Evolutionary conservation across 2,797 vertebrate species (phyloP), one percentile per base, ranked within the genome.

Genomic region (Cottoperca gobio): DNA sequence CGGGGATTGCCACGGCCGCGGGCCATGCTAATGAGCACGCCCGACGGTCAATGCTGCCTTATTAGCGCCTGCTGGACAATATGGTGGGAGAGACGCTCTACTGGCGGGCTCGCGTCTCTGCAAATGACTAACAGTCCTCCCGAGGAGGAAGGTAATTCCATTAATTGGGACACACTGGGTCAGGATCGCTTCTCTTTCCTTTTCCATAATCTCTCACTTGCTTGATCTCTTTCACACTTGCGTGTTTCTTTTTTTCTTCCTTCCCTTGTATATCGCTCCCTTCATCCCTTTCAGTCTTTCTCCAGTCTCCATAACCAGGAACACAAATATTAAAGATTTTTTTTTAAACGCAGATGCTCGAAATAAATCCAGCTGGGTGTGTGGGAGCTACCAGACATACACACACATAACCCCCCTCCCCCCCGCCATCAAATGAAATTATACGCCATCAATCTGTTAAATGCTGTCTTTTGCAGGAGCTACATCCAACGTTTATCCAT

Each of bases 21-120:
- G 93, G 93, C 94, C 84, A 96, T 95, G 94, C 93, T 95, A 95
- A 96, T 95, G 93, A 95, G 92, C 81, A 80, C 53, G 78, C 87
- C 91, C 90, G 78, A 84, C 73, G 89, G 94, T 93, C 93, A 93
- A 89, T 86, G 68, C 86, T 88, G 86, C 91, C 92, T 95, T 94
- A 93, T 95, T 95, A 95, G 88, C 71, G 55, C 85, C 78, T 72
- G 72, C 88, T 84, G 88, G 90, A 94, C 93, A 95, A 94, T 94
- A 95, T 93, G 93, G 93, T 91, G 84, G 89, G 88, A 91, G 91
- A 89, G 83, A 87, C 70, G 79, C 84, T 81, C 80, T 80, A 85
- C 86, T 79, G 82, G 88, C 82, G 72, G 79, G 61, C 86, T 87
- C 74, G 73, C 73, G 55, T 92, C 91, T 90, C 88, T 69, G 89